Evolutionary conservation across 2,113 vertebrate species (phyloP).

Genomic region (Dendrocopos noguchii): DNA sequence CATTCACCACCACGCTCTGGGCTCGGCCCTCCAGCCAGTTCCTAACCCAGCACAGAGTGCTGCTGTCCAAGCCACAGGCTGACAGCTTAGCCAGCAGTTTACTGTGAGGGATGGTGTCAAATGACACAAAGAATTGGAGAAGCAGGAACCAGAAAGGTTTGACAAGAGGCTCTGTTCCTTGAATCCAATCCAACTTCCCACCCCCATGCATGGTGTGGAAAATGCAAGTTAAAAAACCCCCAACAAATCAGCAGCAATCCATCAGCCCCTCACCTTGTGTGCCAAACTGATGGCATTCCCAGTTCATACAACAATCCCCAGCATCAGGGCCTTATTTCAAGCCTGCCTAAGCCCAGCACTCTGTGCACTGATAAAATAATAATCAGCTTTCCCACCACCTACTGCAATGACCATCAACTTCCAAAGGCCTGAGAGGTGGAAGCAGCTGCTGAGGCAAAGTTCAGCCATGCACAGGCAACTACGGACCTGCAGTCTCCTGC

Average conservation of each 20-base stretch:
- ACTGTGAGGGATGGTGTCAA: too few relatives aligned
- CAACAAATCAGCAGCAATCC: background rate
- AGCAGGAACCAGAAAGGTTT: background rate
- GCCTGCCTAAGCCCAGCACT: background rate
- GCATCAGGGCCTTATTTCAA: background rate
- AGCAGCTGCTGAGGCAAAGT: background rate
- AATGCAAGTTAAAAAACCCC: accelerated
- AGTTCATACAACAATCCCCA: accelerated
- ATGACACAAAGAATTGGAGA: background rate
- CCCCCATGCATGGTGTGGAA: background rate
- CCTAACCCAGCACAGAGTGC: too few relatives aligned
- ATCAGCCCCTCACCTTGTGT: background rate
- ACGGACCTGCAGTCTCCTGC: accelerated
- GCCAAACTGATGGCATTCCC: background rate
- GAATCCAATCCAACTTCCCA: background rate
- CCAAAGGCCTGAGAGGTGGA: background rate
- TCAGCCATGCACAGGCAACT: background rate
- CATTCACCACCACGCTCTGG: too few relatives aligned
- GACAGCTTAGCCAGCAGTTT: too few relatives aligned
- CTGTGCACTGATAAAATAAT: background rate
- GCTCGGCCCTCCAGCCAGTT: too few relatives aligned
- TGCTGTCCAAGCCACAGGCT: too few relatives aligned
- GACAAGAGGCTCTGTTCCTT: background rate
- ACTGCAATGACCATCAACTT: background rate
- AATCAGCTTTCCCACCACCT: background rate